Evolutionary conservation across 2,888 invertebrate species (phyloP).

Genomic region (Lamellibrachia satsuma): DNA sequence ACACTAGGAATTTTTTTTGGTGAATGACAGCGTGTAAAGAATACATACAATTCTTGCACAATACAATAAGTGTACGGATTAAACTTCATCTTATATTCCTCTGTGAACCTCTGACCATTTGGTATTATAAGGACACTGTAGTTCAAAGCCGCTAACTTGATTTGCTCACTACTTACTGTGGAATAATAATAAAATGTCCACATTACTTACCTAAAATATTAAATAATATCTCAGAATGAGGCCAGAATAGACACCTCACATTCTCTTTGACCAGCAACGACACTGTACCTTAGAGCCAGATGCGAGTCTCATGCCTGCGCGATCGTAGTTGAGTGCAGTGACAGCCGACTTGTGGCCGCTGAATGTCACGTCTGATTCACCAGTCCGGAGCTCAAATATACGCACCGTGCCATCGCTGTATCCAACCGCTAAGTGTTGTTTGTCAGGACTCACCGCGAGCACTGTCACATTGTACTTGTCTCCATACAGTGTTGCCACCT

Average conservation of each 20-base stretch:
- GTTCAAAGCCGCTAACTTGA: not conserved
- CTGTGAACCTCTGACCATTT: not conserved
- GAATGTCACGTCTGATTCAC: slow-evolving; percentile 75
- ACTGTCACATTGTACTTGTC: slow-evolving; percentile 83
- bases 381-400: slow-evolving; percentile 78
- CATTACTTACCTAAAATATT: not conserved
- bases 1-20: not conserved
- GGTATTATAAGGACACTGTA: not conserved
- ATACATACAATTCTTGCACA: not conserved
- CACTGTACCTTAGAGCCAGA: slow-evolving; percentile 81
- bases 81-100: not conserved
- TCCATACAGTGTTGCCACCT: slow-evolving; percentile 82
- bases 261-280: not conserved
- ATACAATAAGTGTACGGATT: not conserved
- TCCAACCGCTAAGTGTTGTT: slow-evolving; percentile 82
- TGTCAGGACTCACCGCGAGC: slow-evolving; percentile 80
- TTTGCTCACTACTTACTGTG: not conserved
- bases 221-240: not conserved
- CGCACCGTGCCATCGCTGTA: slow-evolving; percentile 89
- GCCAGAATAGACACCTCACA: not conserved
- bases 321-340: slow-evolving; percentile 84
- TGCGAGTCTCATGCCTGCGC: slow-evolving; percentile 80
- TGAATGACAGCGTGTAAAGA: not conserved
- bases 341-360: slow-evolving; percentile 87
- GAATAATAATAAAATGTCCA: not conserved